Conservation (phyloP, 2,888 invertebrate genomes). For the Dryomyza anilis region DNA sequence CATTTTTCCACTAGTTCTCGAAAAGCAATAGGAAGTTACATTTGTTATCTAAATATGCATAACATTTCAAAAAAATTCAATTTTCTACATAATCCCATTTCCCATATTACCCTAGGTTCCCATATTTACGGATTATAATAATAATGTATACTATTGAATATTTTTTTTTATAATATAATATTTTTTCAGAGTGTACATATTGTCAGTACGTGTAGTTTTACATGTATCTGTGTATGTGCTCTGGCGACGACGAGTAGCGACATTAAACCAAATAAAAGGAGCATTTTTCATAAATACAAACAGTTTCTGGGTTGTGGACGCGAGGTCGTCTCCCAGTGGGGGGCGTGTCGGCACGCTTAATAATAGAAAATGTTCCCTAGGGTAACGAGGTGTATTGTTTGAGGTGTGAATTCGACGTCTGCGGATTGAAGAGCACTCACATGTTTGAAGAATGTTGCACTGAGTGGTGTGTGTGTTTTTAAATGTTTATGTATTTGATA, state of each 20-base stretch:
- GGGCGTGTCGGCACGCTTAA: not conserved
- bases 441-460: not conserved
- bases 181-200: no score
- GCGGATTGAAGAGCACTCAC: not conserved
- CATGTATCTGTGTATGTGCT: not conserved
- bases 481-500: not conserved
- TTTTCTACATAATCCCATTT: no score
- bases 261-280: conserved; percentile 5
- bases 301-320: not conserved
- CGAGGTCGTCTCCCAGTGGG: not conserved
- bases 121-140: no score
- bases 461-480: not conserved
- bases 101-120: no score
- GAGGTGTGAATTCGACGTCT: not conserved
- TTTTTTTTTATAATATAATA: no score
- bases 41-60: no score
- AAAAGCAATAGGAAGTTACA: no score
- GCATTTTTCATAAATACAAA: conserved; percentile 14
- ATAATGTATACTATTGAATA: no score
- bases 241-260: not conserved
- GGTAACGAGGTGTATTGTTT: not conserved
- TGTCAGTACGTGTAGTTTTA: no score
- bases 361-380: not conserved
- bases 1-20: no score
- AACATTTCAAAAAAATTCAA: no score